Evolutionary conservation across 2,797 vertebrate species (phyloP).

Genomic region (Clarias pachynema): DNA sequence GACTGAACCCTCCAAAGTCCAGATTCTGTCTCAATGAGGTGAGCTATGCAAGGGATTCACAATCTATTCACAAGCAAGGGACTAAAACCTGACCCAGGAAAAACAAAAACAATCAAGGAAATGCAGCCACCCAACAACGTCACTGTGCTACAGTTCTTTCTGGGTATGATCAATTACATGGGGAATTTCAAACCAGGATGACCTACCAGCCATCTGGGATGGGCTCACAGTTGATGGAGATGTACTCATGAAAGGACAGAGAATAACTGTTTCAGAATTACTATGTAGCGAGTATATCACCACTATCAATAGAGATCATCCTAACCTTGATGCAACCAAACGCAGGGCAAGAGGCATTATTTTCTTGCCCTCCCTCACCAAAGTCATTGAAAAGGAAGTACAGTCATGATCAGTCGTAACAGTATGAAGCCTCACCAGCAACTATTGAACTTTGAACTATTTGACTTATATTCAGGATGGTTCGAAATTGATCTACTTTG

Average conservation of each 20-base stretch:
- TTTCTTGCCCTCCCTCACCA: constrained; percentile 23
- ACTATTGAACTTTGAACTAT: constrained; percentile 17
- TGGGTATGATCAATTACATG: constrained; percentile 46
- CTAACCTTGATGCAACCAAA: constrained; percentile 10
- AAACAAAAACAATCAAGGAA: too few relatives aligned
- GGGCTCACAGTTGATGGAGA: neutral
- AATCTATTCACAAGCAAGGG: too few relatives aligned
- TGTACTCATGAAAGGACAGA: neutral
- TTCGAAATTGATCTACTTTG: constrained; percentile 34
- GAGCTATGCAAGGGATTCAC: too few relatives aligned
- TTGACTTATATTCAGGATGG: constrained; percentile 33
- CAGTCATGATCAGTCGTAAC: neutral
- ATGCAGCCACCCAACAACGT: neutral
- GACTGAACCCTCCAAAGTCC: neutral
- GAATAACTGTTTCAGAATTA: neutral
- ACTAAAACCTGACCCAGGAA: too few relatives aligned
- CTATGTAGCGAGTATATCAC: neutral
- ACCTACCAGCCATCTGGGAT: neutral
- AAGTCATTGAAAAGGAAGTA: constrained; percentile 8
- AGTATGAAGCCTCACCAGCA: neutral
- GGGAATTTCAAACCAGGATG: constrained; percentile 8
- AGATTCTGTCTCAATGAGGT: neutral
- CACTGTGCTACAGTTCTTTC: constrained; percentile 35
- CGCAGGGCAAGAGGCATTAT: neutral
- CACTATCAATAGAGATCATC: constrained; percentile 7